These are phyloP conservation scores for Electrona antarctica DNA, from an alignment of 2,113 vertebrate genomes.

Conservation along the genomic window DNA sequence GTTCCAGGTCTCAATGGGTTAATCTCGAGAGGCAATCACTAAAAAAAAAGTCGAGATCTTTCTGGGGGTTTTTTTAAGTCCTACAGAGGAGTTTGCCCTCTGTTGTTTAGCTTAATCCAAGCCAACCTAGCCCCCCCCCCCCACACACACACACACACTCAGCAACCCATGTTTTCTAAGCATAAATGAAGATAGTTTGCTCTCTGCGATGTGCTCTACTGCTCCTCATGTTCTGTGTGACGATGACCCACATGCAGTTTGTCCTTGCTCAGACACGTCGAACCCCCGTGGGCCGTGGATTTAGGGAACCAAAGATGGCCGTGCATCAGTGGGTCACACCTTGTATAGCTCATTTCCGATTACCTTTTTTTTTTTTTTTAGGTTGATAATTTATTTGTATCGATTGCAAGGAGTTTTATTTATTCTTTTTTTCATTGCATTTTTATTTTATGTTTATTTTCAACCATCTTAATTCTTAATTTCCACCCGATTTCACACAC, in stretches of 20 bases:
- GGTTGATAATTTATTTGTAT: too few relatives aligned
- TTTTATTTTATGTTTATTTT: neutral
- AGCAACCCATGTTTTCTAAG: constrained; percentile 80
- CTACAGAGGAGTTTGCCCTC: too few relatives aligned
- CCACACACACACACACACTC: constrained; percentile 61
- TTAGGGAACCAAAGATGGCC: constrained; percentile 81
- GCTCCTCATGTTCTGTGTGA: constrained; percentile 33
- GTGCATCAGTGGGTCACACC: constrained; percentile 80
- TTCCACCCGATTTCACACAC: constrained; percentile 63
- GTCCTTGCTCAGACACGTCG: constrained; percentile 49
- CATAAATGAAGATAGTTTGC: constrained; percentile 81
- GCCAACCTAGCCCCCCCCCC: constrained; percentile 51
- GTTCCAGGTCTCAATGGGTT: too few relatives aligned
- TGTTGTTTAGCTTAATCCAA: constrained; percentile 11
- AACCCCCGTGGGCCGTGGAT: constrained; percentile 47
- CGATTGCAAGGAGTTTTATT: constrained; percentile 28
- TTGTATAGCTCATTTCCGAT: constrained; percentile 65
- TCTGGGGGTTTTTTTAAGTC: too few relatives aligned
- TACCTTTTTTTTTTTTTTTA: constrained; percentile 45
- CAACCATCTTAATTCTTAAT: constrained; percentile 18
- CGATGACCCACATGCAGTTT: constrained; percentile 58
- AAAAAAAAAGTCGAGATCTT: too few relatives aligned
- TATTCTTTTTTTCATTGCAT: constrained; percentile 23
- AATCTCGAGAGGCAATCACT: constrained; percentile 43
- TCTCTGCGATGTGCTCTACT: constrained; percentile 70